phyloP scores from a whole-genome alignment of 2,113 vertebrate genomes.

The Osmerus mordax region DNA sequence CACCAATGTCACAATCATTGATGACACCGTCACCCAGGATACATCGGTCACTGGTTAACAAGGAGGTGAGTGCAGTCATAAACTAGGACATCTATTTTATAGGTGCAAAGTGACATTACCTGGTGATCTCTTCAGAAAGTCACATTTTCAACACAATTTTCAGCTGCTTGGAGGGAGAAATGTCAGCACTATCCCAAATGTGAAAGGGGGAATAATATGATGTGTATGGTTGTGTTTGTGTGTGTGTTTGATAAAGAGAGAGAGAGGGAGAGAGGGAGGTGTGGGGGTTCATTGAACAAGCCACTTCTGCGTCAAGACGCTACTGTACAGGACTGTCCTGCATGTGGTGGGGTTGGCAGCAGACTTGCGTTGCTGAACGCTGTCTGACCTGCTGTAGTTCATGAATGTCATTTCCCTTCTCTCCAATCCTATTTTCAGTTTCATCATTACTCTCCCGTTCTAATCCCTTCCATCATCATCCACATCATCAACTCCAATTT shows the following conservation, averaged over 20 bases:
- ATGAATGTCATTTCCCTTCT: slow-evolving; percentile 49
- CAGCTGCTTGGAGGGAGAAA: background rate
- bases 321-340: background rate
- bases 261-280: background rate
- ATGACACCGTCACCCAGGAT: slow-evolving; percentile 35
- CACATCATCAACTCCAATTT: slow-evolving; percentile 22
- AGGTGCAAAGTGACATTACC: slow-evolving; percentile 37
- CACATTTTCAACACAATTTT: too few relatives aligned
- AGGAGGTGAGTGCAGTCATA: slow-evolving; percentile 36
- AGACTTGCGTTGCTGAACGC: background rate
- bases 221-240: background rate
- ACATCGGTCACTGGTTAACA: slow-evolving; percentile 45
- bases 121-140: background rate
- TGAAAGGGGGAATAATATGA: too few relatives aligned
- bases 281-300: slow-evolving; percentile 26
- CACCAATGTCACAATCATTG: slow-evolving; percentile 49
- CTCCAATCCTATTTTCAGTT: slow-evolving; percentile 31
- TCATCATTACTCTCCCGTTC: slow-evolving; percentile 16
- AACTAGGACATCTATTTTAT: slow-evolving; percentile 14
- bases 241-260: background rate
- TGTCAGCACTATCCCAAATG: background rate
- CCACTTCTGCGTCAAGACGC: background rate
- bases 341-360: background rate
- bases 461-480: slow-evolving; percentile 24
- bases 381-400: slow-evolving; percentile 38